Evolutionary conservation across 2,888 invertebrate genomes (phyloP), one percentile per base, ranked within the genome.

Genomic region (Tetragonula carbonaria): DNA sequence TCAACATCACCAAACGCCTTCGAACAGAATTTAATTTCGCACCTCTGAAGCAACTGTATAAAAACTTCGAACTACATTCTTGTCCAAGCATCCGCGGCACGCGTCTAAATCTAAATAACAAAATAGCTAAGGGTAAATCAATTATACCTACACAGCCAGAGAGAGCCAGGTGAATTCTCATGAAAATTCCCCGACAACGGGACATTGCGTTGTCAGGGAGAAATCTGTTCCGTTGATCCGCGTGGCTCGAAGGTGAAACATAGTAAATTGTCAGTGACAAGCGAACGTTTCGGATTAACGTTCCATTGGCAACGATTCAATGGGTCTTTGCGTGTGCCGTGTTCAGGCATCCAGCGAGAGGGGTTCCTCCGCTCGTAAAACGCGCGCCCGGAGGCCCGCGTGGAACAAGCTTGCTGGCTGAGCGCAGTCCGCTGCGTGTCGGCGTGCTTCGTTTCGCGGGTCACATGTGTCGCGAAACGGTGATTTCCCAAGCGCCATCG

Each of bases 291-390:
- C 72, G 85, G 85, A 87, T 87, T 86, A 87, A 80, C 85, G 87
- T 87, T 81, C 82, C 74, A 85, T 87, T 87, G 85, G 87, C 87
- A 85, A 76, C 78, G 82, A 77, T 87, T 82, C 85, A 81, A 87
- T 81, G 86, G 45, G 82, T 78, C 86, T 86, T 82, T 75, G 82
- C 78, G n/a, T 16, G 78, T 70, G 38, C 21, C 65, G 33, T 23
- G 78, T 76, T 59, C 67, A 66, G 23, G 23, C 18, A 23, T 59
- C 33, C 71, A 53, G 65, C 66, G 79, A 59, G 50, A 73, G 28
- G 71, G 70, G 80, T 80, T 85, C 50, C 81, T 80, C 77, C 77
- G 53, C 23, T 77, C 82, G 82, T 82, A 83, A 86, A 86, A 80
- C 51, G 59, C 55, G 38, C 45, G 45, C 45, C 51, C 66, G 38